These are phyloP conservation scores for Ladona fulva DNA, from an alignment of 1,140 invertebrate genomes.

Conservation along the genomic window DNA sequence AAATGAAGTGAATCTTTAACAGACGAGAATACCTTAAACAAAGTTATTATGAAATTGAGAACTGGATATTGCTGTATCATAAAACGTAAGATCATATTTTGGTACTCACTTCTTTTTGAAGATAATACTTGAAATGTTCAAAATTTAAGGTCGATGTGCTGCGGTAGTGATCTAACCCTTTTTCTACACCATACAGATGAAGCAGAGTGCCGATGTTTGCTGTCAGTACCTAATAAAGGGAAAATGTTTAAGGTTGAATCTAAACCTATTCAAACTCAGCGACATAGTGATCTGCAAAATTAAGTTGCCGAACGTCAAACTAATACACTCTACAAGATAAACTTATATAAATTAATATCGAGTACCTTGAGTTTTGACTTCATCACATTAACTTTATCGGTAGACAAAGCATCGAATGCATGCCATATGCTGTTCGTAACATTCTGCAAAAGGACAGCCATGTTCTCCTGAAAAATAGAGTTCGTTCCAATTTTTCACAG, in stretches of 20 bases:
- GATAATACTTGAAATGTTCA: conserved; percentile 61
- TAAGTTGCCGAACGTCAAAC: conserved; percentile 9
- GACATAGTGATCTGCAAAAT: not conserved
- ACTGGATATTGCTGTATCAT: not conserved
- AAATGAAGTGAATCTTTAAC: conserved; percentile 46
- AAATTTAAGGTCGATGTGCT: conserved; percentile 58
- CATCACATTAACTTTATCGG: conserved; percentile 48
- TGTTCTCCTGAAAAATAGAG: conserved; percentile 29
- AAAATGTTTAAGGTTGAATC: not conserved
- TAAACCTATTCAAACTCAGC: too few species aligned
- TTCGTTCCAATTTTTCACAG: not conserved
- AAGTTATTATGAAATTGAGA: not conserved
- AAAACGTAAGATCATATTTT: not conserved
- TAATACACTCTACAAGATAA: not conserved
- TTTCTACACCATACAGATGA: conserved; percentile 63
- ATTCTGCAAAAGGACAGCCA: conserved; percentile 58
- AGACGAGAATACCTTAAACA: conserved; percentile 46
- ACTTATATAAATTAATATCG: conserved; percentile 16
- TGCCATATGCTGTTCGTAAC: conserved; percentile 66
- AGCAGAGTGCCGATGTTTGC: conserved; percentile 60
- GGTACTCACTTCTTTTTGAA: conserved; percentile 49
- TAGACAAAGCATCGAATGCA: conserved; percentile 58
- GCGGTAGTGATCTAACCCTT: conserved; percentile 62
- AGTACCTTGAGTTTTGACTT: conserved; percentile 68
- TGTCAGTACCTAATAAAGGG: conserved; percentile 52